Base-by-base conservation (phyloP, 2,113 vertebrate species). In the Podarcis cretensis region DNA sequence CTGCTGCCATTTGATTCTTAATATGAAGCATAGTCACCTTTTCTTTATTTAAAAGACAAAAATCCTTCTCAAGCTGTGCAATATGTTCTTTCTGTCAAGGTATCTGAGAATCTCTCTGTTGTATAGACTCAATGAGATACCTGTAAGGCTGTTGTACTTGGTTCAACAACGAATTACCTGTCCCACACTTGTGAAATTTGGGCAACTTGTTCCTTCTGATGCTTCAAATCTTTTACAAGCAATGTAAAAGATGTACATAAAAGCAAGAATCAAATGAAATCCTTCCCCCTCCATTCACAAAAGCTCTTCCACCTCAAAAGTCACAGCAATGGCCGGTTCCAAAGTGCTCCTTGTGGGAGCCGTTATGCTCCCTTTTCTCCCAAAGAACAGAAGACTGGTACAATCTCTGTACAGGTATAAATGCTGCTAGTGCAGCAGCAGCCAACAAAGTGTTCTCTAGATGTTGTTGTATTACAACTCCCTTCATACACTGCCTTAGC, bases 1-100 rank as follows among this genome's bases (percentile, higher is more conserved):
- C 99, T 69, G 98, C 97, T 2, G 98, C 97, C 99, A 99, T 99
- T 96, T 98, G 98, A 97, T 99, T 98, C 96, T 98, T 99, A 96
- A 97, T 97, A 93, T 98, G 98, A 85, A 98, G 97, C 88, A 99
- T 96, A 92, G 97, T 91, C 48, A 96, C 95, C 83, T 97, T 98
- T 92, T 99, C 99, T 97, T 98, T 99, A 96, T 96, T 98, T 96
- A 99, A 96, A 76, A 97, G 96, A 94, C 99, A 99, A 96, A 98
- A 88, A 88, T 98, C 97, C 80, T 98, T 97, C 91, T 99, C 98
- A 68, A 99, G 97, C 37, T 97, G 97, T 7, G 95, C 8, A 89
- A 98, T 92, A 2, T 83, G 96, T 82, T 98, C 97, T 92, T 97
- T 98, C 88, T 98, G 96, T 1, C 91, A 71, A 86, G 90, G 93